Conservation (phyloP, 2,888 invertebrate genomes). For the Pterostichus niger region DNA sequence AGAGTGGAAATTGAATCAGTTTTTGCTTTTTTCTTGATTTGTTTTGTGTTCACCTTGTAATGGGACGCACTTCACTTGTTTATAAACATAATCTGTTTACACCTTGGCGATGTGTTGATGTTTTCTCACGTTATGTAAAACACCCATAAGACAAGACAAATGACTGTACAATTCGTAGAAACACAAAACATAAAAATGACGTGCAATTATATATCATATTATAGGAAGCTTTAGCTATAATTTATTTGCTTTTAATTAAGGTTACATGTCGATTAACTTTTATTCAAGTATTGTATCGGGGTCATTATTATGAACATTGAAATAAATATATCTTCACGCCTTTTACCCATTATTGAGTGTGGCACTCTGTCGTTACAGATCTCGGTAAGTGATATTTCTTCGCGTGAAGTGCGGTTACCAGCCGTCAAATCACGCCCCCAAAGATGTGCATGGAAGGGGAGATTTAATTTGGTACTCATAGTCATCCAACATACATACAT, state of each 20-base stretch:
- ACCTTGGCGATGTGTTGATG: constrained; percentile 29
- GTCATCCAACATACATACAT: too few species aligned
- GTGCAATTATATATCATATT: constrained; percentile 37
- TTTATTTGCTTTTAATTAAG: constrained; percentile 38
- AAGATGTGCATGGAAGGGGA: too few species aligned
- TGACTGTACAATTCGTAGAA: background rate
- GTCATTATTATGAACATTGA: too few species aligned
- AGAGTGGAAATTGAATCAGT: background rate
- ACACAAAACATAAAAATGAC: background rate
- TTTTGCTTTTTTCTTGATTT: constrained; percentile 8
- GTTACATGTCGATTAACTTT: constrained; percentile 26
- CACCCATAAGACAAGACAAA: constrained; percentile 4
- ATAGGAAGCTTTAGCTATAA: constrained; percentile 14
- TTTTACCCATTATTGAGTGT: too few species aligned
- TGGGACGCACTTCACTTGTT: constrained; percentile 28
- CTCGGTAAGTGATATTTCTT: too few species aligned
- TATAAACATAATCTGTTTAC: constrained; percentile 38
- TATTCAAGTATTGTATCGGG: background rate
- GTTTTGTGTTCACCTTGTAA: background rate
- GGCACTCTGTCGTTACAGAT: too few species aligned
- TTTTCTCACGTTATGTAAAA: constrained; percentile 45
- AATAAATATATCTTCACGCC: too few species aligned
- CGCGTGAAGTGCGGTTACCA: too few species aligned
- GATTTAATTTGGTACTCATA: too few species aligned
- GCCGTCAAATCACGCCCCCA: too few species aligned